These are phyloP conservation scores for Proteles cristata DNA, from an alignment of 2,113 vertebrate species.

Conservation along the genomic window DNA sequence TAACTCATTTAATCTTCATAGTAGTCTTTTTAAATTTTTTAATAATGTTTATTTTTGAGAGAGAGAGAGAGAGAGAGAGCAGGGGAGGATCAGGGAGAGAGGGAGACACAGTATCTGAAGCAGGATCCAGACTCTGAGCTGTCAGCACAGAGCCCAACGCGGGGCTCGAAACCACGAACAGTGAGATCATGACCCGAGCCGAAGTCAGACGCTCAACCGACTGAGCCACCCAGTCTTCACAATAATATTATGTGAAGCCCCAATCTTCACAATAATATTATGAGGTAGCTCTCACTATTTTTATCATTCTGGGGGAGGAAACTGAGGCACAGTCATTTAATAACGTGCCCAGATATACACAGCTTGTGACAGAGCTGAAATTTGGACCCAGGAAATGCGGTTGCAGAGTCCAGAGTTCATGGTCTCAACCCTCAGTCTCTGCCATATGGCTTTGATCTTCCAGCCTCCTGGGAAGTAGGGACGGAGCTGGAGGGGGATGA, in stretches of 20 bases:
- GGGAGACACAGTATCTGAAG: too few species aligned
- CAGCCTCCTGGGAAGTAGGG: not conserved
- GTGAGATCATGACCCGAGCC: not conserved
- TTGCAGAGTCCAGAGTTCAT: not conserved
- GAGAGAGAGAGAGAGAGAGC: not conserved
- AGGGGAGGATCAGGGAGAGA: not conserved
- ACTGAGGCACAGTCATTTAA: not conserved
- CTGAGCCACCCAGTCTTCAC: not conserved
- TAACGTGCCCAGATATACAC: not conserved
- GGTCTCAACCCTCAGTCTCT: not conserved
- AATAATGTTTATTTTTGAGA: not conserved
- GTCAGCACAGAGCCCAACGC: not conserved
- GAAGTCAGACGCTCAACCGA: not conserved
- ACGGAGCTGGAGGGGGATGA: fast-evolving
- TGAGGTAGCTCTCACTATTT: not conserved
- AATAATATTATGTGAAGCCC: not conserved
- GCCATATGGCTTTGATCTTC: not conserved
- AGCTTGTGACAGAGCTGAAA: not conserved
- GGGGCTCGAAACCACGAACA: not conserved
- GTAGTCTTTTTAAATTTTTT: not conserved
- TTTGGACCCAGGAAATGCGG: not conserved
- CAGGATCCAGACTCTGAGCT: too few species aligned
- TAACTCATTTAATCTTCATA: not conserved
- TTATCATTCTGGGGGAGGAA: not conserved
- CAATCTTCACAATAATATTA: not conserved